phyloP scores from a whole-genome alignment of 1,140 invertebrate species.

The Hydropsyche tenuis region DNA sequence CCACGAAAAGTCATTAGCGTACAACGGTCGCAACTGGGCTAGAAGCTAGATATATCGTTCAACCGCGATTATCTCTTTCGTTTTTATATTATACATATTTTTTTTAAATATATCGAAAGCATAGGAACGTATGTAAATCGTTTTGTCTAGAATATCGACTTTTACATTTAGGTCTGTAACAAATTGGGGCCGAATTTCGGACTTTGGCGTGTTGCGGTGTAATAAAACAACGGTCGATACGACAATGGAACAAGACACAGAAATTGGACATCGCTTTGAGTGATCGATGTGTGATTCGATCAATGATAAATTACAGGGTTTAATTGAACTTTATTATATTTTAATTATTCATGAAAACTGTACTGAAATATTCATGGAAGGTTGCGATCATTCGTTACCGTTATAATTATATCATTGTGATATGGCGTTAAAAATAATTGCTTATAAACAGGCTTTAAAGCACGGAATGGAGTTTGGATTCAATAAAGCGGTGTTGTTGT shows the following conservation, averaged over 20 bases:
- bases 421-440: too few species aligned
- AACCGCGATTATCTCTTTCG: too few species aligned
- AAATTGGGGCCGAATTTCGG: slow-evolving; percentile 34
- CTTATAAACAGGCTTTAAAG: too few species aligned
- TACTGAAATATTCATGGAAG: too few species aligned
- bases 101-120: neutral
- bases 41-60: too few species aligned
- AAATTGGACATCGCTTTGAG: neutral
- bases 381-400: too few species aligned
- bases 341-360: too few species aligned
- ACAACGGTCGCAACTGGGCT: neutral
- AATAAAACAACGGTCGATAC: slow-evolving; percentile 15
- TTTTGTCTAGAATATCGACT: slow-evolving; percentile 30
- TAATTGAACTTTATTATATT: too few species aligned
- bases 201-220: slow-evolving; percentile 25
- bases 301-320: neutral
- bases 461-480: too few species aligned
- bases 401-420: too few species aligned
- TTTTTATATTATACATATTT: neutral
- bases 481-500: too few species aligned
- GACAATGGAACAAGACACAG: slow-evolving; percentile 2
- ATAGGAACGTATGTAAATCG: neutral
- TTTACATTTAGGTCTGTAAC: slow-evolving; percentile 13
- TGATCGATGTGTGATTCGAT: neutral
- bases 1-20: slow-evolving; percentile 1